Percentiles rank a stretch among this genome's conserved stretches.
Evolutionary conservation across 2,888 invertebrate species (phyloP).

Genomic region (Pristionchus exspectatus): DNA sequence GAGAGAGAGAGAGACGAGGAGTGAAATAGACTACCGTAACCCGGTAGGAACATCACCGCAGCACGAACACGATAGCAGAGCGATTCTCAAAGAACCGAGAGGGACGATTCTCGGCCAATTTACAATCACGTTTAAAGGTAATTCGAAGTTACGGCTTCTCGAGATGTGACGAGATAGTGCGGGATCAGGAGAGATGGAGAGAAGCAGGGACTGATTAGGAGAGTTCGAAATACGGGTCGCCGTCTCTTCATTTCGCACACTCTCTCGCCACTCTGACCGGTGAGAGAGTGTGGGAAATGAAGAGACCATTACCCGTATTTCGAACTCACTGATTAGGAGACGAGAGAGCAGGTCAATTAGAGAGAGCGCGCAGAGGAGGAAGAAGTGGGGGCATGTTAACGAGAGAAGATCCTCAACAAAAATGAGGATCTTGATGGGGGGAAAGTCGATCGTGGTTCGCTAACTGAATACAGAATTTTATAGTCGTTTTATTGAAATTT

Average conservation of each 20-base stretch:
- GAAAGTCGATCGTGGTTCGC: too few species aligned
- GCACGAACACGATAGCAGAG: not conserved
- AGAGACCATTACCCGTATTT: too few species aligned
- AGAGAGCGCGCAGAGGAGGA: not conserved
- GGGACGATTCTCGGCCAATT: not conserved
- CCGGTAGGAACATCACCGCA: not conserved
- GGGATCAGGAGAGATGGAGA: not conserved
- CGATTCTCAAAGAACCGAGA: not conserved
- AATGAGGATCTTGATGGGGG: constrained; percentile 7
- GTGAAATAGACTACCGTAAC: not conserved
- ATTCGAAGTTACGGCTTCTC: not conserved
- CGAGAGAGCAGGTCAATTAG: not conserved
- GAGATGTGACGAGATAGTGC: not conserved
- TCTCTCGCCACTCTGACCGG: too few species aligned
- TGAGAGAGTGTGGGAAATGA: too few species aligned
- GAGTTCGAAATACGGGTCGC: not conserved
- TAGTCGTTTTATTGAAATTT: too few species aligned
- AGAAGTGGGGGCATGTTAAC: not conserved
- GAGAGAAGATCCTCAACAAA: not conserved
- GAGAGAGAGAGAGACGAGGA: not conserved
- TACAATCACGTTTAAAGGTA: constrained; percentile 9
- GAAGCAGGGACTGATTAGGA: not conserved
- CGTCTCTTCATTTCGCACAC: too few species aligned
- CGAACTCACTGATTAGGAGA: not conserved
- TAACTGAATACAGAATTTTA: too few species aligned